A percentile compares a stretch with the other conserved stretches of the same genome.
These are phyloP conservation scores for Gadus macrocephalus DNA, from an alignment of 2,113 vertebrate genomes.

Conservation along the genomic window DNA sequence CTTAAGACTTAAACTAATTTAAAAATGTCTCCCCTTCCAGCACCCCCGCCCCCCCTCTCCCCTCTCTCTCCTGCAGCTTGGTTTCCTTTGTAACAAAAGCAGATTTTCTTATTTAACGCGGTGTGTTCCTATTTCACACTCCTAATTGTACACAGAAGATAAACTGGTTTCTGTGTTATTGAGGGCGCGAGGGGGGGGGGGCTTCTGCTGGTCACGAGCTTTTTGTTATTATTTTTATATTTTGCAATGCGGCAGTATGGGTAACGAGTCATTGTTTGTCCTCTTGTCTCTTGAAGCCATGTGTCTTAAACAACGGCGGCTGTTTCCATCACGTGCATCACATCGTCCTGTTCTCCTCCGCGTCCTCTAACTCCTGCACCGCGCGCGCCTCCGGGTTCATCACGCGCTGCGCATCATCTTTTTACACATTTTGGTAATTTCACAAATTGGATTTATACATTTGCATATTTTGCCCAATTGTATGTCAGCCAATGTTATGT, in stretches of 20 bases:
- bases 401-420: no score
- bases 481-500: no score
- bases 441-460: no score
- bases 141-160: constrained; percentile 71
- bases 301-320: constrained; percentile 48
- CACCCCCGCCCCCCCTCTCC: constrained; percentile 11
- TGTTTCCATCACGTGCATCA: constrained; percentile 39
- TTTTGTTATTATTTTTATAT: constrained; percentile 22
- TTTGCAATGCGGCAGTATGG: constrained; percentile 39
- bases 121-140: constrained; percentile 75
- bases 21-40: constrained; percentile 16
- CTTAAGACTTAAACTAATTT: constrained; percentile 37
- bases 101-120: constrained; percentile 68
- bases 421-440: no score
- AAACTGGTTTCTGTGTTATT: constrained; percentile 63
- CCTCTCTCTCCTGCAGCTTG: constrained; percentile 57
- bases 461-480: no score
- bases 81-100: constrained; percentile 71
- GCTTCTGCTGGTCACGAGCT: constrained; percentile 34
- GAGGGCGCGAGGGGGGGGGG: constrained; percentile 28
- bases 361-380: no score
- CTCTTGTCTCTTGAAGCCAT: constrained; percentile 60
- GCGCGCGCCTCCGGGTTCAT: no score
- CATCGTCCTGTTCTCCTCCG: constrained; percentile 43
- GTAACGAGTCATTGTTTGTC: constrained; percentile 53